Base-by-base conservation (phyloP, 1,140 invertebrate genomes). In the Drosophila insularis region DNA sequence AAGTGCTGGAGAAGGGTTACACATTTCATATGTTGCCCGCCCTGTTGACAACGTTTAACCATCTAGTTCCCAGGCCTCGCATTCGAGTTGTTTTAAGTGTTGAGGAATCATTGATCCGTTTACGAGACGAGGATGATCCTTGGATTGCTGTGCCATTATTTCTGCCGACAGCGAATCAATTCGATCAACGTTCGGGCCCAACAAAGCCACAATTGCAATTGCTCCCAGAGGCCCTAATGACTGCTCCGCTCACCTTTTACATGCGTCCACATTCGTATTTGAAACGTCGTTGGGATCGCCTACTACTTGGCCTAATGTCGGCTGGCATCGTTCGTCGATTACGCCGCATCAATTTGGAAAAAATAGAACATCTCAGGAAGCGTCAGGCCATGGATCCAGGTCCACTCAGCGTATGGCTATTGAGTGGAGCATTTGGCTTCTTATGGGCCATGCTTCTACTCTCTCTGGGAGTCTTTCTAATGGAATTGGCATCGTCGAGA, bases 231-330 rank as follows among this genome's bases (percentile, higher is more conserved):
- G 68, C 71, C 0, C 19, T 91, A 35, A 35, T 91, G 7, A 90
- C 79, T 4, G 73, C 81, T 0, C 87, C 86, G 1, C 17, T 91
- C 11, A 82, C 90, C 6, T 19, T 91, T n/a, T 91, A 86, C 46
- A 82, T 91, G 90, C 82, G 78, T 0, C 89, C 73, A 11, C 87
- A 91, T 55, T 91, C 86, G 13, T 91, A 80, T 63, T 43, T 91
- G 0, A 74, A 78, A 46, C 46, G 61, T 0, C 72, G 73, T 13
- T 40, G 90, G 19, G 75, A 90, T 17, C 63, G 53, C 7, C 60
- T 90, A 13, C 54, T 91, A 2, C 76, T 91, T 40, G 69, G 71
- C 40, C 85, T 91, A 66, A 80, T 89, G 65, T 80, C 81, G 1
- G 66, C 87, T 4, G 90, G 90, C 0, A 66, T 91, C 0, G 60